Percentiles rank a stretch among this genome's conserved stretches.
phyloP scores from a whole-genome alignment of 1,140 invertebrate species.

The Brachionus koreanus region DNA sequence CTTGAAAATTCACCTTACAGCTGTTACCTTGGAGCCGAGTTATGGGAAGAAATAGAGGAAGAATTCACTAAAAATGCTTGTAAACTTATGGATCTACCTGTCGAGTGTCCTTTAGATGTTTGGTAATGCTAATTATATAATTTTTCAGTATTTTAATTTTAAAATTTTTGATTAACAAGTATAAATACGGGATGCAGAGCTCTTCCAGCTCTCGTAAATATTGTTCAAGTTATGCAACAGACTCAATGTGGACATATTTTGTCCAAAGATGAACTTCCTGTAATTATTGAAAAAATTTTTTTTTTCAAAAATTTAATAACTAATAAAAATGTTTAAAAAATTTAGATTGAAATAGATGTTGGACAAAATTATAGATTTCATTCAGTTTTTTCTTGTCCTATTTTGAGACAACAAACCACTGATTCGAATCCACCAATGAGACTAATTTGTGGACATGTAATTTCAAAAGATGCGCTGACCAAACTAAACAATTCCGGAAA shows the following conservation, averaged over 20 bases:
- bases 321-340: background rate
- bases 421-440: slow-evolving; percentile 95
- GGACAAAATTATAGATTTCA: slow-evolving; percentile 80
- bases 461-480: slow-evolving; percentile 89
- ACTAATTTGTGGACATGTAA: slow-evolving; percentile 93
- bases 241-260: slow-evolving; percentile 87
- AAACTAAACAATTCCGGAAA: slow-evolving; percentile 66
- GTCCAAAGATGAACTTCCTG: slow-evolving; percentile 91
- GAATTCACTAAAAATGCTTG: slow-evolving; percentile 89
- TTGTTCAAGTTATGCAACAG: slow-evolving; percentile 91
- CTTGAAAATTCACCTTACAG: slow-evolving; percentile 76
- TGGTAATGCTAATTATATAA: slow-evolving; percentile 58
- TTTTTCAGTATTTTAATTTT: slow-evolving; percentile 21
- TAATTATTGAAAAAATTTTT: slow-evolving; percentile 60
- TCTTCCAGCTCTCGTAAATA: slow-evolving; percentile 84
- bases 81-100: slow-evolving; percentile 77
- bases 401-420: slow-evolving; percentile 88
- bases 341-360: slow-evolving; percentile 82
- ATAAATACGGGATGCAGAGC: slow-evolving; percentile 87
- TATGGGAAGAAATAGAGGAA: slow-evolving; percentile 81
- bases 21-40: slow-evolving; percentile 70
- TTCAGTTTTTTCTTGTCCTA: slow-evolving; percentile 96
- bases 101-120: slow-evolving; percentile 74
- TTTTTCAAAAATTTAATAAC: background rate
- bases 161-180: slow-evolving; percentile 58